Percentiles rank a stretch among this genome's conserved stretches.
Conservation (phyloP, 2,797 vertebrate genomes). For the Microhierax caerulescens region DNA sequence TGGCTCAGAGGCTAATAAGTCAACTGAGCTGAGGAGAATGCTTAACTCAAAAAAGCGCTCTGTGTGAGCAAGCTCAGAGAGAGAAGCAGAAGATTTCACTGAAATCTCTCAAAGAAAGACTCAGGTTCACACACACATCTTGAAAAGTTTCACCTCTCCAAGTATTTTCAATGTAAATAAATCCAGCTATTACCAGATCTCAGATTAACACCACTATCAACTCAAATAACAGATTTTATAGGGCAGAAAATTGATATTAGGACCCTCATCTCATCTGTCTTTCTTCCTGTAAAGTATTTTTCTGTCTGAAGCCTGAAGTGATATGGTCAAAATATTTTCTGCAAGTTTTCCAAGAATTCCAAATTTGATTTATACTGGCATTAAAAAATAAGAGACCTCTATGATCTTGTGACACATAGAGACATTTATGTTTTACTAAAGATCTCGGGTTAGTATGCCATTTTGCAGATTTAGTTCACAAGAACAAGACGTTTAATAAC, state of each 20-base stretch:
- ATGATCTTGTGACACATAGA: not conserved
- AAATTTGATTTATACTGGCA: not conserved
- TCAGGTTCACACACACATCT: not conserved
- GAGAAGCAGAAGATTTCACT: not conserved
- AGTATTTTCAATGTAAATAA: not conserved
- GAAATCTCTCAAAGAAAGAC: not conserved
- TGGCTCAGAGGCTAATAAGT: conserved; percentile 60
- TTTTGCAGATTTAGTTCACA: not conserved
- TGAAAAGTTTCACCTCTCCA: not conserved
- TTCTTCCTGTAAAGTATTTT: not conserved
- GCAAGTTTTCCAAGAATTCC: not conserved
- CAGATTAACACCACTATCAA: not conserved
- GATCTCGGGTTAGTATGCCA: not conserved
- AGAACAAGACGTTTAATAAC: not conserved
- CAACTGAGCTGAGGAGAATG: conserved; percentile 39
- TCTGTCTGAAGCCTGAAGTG: not conserved
- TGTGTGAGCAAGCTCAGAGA: not conserved
- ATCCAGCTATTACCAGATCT: not conserved
- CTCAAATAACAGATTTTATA: not conserved
- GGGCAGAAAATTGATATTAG: not conserved
- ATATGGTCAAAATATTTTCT: not conserved
- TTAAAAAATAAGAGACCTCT: not conserved
- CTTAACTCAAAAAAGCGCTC: conserved; percentile 49
- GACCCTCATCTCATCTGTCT: not conserved
- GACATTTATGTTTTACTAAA: not conserved